Evolutionary conservation across 2,888 invertebrate species (phyloP).

Genomic region (Buathra laborator): DNA sequence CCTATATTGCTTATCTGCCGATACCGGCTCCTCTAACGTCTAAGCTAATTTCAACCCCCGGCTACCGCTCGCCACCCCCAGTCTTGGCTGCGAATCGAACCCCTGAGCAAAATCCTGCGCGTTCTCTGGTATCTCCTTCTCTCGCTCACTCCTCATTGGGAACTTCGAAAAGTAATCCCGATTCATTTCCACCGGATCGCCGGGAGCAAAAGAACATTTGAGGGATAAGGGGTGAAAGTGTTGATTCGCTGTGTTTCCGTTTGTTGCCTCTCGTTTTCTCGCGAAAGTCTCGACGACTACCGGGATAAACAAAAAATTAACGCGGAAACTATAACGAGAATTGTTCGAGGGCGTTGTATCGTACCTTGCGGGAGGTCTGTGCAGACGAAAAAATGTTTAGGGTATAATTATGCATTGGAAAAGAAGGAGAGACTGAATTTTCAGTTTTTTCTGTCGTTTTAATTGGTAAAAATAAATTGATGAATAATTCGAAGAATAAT

Average conservation of each 20-base stretch:
- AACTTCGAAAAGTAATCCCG: slow-evolving; percentile 78
- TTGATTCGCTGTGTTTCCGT: slow-evolving; percentile 37
- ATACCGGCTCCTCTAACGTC: slow-evolving; percentile 73
- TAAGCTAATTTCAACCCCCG: slow-evolving; percentile 77
- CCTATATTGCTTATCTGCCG: slow-evolving; percentile 74
- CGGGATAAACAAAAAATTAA: slow-evolving; percentile 65
- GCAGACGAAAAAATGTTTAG: background rate
- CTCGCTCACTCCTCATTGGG: slow-evolving; percentile 68
- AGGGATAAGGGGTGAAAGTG: slow-evolving; percentile 13
- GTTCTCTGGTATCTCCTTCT: slow-evolving; percentile 20
- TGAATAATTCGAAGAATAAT: background rate
- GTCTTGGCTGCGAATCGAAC: slow-evolving; percentile 15
- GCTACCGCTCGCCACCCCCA: slow-evolving; percentile 36
- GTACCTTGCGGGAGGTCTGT: background rate
- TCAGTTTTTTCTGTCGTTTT: background rate
- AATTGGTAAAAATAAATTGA: background rate
- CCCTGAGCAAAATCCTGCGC: slow-evolving; percentile 26
- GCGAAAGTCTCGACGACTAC: background rate
- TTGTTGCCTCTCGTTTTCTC: slow-evolving; percentile 30
- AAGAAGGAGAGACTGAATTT: background rate
- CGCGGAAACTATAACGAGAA: slow-evolving; percentile 70
- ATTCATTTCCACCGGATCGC: slow-evolving; percentile 74
- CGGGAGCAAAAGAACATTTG: slow-evolving; percentile 35
- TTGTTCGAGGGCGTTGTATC: slow-evolving; percentile 8
- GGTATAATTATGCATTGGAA: background rate